A percentile compares a stretch with the other conserved stretches of the same genome.
phyloP scores from a whole-genome alignment of 2,888 invertebrate species.

The Leptopterna dolabrata region DNA sequence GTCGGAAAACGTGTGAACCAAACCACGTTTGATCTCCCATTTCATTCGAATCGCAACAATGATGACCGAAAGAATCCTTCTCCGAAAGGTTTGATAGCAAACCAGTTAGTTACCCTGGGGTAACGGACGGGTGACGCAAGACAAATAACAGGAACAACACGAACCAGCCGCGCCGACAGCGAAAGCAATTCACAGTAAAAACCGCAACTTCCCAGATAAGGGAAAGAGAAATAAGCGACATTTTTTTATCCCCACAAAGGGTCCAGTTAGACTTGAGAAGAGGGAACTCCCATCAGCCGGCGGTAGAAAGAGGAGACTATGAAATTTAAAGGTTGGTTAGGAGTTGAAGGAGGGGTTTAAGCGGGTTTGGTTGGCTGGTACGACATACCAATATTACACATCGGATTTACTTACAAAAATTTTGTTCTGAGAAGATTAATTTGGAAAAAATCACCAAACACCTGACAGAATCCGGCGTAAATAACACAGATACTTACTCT shows the following conservation, averaged over 20 bases:
- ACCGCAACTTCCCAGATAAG: constrained; percentile 24
- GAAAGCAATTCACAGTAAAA: constrained; percentile 10
- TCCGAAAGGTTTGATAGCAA: not conserved
- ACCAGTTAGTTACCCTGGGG: no score
- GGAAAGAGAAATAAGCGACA: constrained; percentile 27
- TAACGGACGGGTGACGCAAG: not conserved
- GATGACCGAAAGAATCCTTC: not conserved
- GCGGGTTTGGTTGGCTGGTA: no score
- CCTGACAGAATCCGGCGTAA: no score
- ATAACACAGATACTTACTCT: no score
- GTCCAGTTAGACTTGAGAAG: not conserved
- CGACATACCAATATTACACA: no score
- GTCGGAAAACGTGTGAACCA: no score
- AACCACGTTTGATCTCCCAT: no score
- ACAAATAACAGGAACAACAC: constrained; percentile 15
- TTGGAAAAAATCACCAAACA: no score
- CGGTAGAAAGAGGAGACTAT: not conserved
- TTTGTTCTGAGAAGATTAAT: no score
- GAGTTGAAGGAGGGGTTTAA: no score
- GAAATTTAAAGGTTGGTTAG: not conserved
- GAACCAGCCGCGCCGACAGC: not conserved
- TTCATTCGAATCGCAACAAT: no score
- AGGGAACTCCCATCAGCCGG: not conserved
- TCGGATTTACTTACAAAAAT: no score
- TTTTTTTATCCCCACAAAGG: constrained; percentile 8